phyloP scores from a whole-genome alignment of 2,797 vertebrate genomes.

The Borostomias antarcticus region DNA sequence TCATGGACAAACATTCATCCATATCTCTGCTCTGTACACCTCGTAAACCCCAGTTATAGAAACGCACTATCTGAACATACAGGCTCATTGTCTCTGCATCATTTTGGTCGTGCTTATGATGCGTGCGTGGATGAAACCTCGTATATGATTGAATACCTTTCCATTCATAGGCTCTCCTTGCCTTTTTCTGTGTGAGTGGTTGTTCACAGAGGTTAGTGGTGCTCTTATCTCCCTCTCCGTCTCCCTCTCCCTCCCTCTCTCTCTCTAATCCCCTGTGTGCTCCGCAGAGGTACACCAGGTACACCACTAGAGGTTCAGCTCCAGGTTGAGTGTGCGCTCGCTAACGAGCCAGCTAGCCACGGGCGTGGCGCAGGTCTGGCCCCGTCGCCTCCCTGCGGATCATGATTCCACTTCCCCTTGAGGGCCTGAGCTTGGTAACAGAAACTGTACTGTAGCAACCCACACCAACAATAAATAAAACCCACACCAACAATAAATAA shows the following conservation, averaged over 20 bases:
- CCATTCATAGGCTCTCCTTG: slow-evolving; percentile 46
- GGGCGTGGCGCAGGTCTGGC: not conserved
- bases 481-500: no score
- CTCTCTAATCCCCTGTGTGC: not conserved
- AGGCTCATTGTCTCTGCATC: slow-evolving; percentile 23
- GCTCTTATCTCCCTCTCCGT: slow-evolving; percentile 3
- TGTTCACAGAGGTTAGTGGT: slow-evolving; percentile 53
- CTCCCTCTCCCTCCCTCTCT: not conserved
- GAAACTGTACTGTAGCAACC: no score
- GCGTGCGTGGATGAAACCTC: slow-evolving; percentile 50
- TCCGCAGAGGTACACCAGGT: not conserved
- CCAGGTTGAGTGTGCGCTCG: not conserved
- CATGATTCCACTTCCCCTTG: slow-evolving; percentile 4
- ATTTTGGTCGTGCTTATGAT: slow-evolving; percentile 32
- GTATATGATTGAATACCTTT: slow-evolving; percentile 51
- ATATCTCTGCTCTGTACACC: slow-evolving; percentile 13
- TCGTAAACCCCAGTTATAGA: slow-evolving; percentile 45
- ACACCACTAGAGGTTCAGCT: not conserved
- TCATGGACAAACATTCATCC: slow-evolving; percentile 33
- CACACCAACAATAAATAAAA: no score
- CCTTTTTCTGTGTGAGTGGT: slow-evolving; percentile 38
- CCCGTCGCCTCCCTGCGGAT: slow-evolving; percentile 15
- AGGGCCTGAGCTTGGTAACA: slow-evolving; percentile 19
- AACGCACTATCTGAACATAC: slow-evolving; percentile 30
- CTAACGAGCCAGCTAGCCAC: not conserved